A percentile compares a stretch with the other conserved stretches of the same genome.
Conservation (phyloP, 2,113 vertebrate species). For the Odocoileus hemionus region DNA sequence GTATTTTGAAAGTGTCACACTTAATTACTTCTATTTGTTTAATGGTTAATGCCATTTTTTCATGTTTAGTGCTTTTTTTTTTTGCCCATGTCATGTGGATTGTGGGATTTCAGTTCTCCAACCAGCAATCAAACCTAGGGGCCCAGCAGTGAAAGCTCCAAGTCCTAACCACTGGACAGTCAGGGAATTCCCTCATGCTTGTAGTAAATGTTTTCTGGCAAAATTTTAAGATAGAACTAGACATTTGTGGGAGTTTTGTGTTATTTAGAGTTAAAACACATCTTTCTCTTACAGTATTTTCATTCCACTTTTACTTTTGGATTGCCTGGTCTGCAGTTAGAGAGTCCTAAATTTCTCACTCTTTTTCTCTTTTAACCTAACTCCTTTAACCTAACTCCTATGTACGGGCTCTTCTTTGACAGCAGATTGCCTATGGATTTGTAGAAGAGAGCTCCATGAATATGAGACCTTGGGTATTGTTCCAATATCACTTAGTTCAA, state of each 20-base stretch:
- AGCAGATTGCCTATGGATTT: not conserved
- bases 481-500: conserved; percentile 35
- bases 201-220: not conserved
- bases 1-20: not conserved
- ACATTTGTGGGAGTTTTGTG: not conserved
- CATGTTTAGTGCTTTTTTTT: not conserved
- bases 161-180: not conserved
- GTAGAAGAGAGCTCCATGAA: not conserved
- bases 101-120: not conserved
- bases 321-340: not conserved
- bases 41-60: not conserved
- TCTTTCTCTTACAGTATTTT: conserved; percentile 36
- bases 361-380: not conserved
- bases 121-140: not conserved
- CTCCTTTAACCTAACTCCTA: not conserved
- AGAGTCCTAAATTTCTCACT: not conserved
- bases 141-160: not conserved
- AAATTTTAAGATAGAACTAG: conserved; percentile 72
- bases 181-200: not conserved
- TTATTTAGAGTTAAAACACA: not conserved
- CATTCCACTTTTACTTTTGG: conserved; percentile 5
- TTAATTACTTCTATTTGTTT: not conserved
- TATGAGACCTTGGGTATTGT: not conserved
- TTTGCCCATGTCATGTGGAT: not conserved
- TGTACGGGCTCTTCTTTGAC: not conserved